Evolutionary conservation across 1,140 invertebrate genomes (phyloP), one percentile per base, ranked within the genome.

Genomic region (Berghia stephanieae): DNA sequence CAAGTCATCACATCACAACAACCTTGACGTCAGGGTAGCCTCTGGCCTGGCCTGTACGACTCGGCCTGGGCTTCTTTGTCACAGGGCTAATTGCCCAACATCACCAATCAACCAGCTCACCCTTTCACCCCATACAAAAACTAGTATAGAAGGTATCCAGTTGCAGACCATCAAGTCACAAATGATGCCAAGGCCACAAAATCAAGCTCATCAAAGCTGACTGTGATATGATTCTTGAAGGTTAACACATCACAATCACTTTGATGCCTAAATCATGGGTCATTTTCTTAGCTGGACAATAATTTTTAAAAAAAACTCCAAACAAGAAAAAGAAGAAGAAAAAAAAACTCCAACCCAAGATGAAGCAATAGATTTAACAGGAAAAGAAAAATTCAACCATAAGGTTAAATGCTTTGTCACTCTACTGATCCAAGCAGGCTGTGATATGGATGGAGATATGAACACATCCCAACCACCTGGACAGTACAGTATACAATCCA

Each of bases 341-440:
- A n/a, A n/a, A n/a, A n/a, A n/a, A n/a, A n/a, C n/a, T n/a, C n/a
- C n/a, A n/a, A n/a, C n/a, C n/a, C n/a, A n/a, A n/a, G n/a, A n/a
- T n/a, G n/a, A n/a, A n/a, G n/a, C n/a, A n/a, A n/a, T n/a, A n/a
- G n/a, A n/a, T n/a, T n/a, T n/a, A n/a, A n/a, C n/a, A n/a, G n/a
- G n/a, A n/a, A n/a, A n/a, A n/a, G n/a, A n/a, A n/a, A n/a, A n/a
- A n/a, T n/a, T n/a, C n/a, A n/a, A n/a, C n/a, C n/a, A n/a, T n/a
- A n/a, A n/a, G n/a, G n/a, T n/a, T n/a, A n/a, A n/a, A n/a, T n/a
- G n/a, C n/a, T n/a, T n/a, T 55, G 43, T 21, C 46, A 18, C 66
- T 38, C 18, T 87, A 85, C 84, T 88, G 84, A 87, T 88, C 86
- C 84, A 88, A 88, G 87, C 86, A 86, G 87, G 86, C 86, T 88